Base-by-base conservation (phyloP, 2,797 vertebrate genomes). In the Sparus aurata region DNA sequence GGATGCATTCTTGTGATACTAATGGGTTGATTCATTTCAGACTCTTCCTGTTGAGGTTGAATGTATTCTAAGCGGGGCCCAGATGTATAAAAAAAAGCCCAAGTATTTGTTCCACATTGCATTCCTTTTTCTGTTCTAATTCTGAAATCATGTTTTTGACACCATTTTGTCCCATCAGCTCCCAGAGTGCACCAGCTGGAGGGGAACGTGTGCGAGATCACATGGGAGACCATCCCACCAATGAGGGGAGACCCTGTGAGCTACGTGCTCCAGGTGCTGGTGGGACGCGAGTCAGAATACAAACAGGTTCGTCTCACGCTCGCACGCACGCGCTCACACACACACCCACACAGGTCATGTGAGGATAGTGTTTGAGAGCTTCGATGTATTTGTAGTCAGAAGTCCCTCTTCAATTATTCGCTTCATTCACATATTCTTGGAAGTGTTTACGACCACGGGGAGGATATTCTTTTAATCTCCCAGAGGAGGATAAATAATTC, bases 221-320 rank as follows among this genome's bases (percentile, higher is more conserved):
- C 96, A 75, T 99, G 98, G 98, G 98, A 99, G 91, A 94, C 90
- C 0, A 95, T 98, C 83, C 95, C 95, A 65, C 96, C 98, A 52
- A 99, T 99, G 98, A 98, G 96, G 94, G 98, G 98, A 58, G 98
- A 99, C 77, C 95, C 97, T 64, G 90, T 99, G 82, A 96, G 92
- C 93, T 99, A 99, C 23, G 86, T 98, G 74, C 96, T 99, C 11
- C 98, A 99, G 94, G 96, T 98, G 75, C 93, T 98, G 91, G 97
- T 98, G 74, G 98, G 98, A 80, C 96, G 97, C 83, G 98, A 99
- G 85, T 97, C 97, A 0, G 98, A 99, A 85, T 99, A 98, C 91
- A 99, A 98, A 95, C 98, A 99, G 98, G 98, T 96, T 78, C 6
- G 83, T 79, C n/a, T 47, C 27, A 0, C 17, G 17, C 41, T 12